phyloP scores from a whole-genome alignment of 2,888 invertebrate genomes.

The Netelia melanura region DNA sequence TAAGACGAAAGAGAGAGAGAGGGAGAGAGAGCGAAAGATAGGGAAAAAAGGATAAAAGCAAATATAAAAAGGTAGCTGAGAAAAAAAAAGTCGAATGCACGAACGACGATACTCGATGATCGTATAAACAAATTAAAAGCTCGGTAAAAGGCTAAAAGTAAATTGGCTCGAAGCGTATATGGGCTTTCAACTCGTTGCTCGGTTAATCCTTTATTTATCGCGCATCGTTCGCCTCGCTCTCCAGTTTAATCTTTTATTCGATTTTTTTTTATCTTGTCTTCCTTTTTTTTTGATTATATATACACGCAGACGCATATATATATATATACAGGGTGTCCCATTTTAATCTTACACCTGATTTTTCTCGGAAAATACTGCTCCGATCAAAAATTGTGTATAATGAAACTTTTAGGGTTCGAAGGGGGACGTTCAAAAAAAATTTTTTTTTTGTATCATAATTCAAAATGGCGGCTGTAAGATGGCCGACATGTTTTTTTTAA shows the following conservation, averaged over 20 bases:
- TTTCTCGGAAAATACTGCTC: no score
- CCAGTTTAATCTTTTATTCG: background rate
- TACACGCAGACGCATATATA: no score
- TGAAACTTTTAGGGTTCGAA: no score
- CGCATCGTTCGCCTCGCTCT: background rate
- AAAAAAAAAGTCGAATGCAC: constrained; percentile 11
- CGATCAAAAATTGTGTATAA: no score
- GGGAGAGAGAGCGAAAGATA: background rate
- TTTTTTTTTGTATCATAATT: no score
- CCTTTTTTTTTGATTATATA: no score
- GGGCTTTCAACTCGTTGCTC: background rate
- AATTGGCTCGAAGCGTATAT: constrained; percentile 24
- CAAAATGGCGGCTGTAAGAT: no score
- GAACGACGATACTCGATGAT: constrained; percentile 29
- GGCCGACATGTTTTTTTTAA: no score
- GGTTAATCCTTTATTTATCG: constrained; percentile 29
- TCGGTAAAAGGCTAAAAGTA: constrained; percentile 23
- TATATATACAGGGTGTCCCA: no score
- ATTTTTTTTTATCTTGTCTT: no score
- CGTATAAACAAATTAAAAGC: constrained; percentile 47
- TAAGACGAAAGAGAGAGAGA: constrained; percentile 1
- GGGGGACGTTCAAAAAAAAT: no score
- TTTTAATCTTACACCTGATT: no score
- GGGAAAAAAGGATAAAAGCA: constrained; percentile 4
- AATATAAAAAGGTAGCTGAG: background rate